Evolutionary conservation across 1,140 invertebrate species (phyloP).

Genomic region (Drosophila nebulosa): DNA sequence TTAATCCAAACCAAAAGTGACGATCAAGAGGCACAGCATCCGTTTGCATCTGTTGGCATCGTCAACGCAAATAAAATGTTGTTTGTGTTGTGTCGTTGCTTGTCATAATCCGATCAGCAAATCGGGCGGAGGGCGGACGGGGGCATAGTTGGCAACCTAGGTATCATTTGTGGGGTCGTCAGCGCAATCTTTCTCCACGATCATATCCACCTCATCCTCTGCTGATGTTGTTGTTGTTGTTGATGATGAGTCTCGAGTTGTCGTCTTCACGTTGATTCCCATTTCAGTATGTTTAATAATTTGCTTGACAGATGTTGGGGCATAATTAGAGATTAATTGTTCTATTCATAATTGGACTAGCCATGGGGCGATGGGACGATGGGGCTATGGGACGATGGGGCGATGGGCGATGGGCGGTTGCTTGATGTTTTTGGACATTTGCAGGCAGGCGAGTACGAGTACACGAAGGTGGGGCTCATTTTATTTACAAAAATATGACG

Average conservation of each 20-base stretch:
- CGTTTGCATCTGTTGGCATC: constrained; percentile 67
- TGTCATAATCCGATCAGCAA: constrained; percentile 75
- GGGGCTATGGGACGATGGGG: too few species aligned
- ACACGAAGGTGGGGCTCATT: constrained; percentile 41
- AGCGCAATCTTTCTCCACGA: constrained; percentile 25
- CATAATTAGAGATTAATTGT: constrained; percentile 80
- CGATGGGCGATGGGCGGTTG: constrained; percentile 9
- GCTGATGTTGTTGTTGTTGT: neutral
- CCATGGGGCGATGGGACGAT: too few species aligned
- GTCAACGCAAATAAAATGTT: constrained; percentile 44
- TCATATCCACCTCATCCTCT: neutral
- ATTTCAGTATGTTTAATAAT: constrained; percentile 66
- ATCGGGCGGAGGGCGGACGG: neutral
- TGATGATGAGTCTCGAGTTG: neutral
- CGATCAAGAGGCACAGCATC: constrained; percentile 51
- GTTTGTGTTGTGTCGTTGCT: constrained; percentile 56
- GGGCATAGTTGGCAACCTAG: constrained; percentile 14
- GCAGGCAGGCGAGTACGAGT: constrained; percentile 48
- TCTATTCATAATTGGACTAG: constrained; percentile 75
- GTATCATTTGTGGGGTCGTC: constrained; percentile 57
- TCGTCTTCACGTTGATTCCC: constrained; percentile 50
- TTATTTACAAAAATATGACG: constrained; percentile 3
- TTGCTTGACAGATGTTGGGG: constrained; percentile 75
- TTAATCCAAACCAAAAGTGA: constrained; percentile 72
- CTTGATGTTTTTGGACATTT: constrained; percentile 69